phyloP scores from a whole-genome alignment of 2,113 vertebrate species.

The Solea senegalensis region DNA sequence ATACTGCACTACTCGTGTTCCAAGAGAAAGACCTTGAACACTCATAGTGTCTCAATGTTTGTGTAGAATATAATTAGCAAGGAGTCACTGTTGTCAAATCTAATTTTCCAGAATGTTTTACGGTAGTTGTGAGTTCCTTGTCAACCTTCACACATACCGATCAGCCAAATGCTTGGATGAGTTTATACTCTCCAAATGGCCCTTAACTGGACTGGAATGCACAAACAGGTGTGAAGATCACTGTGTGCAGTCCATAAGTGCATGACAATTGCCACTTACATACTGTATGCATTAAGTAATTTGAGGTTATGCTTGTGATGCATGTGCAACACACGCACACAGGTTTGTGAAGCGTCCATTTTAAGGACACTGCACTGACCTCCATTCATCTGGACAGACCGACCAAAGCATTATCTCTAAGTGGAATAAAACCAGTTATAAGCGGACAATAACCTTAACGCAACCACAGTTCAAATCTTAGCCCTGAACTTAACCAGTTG shows the following conservation, averaged over 20 bases:
- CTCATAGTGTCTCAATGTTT: neutral
- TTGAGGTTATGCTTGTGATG: conserved; percentile 4
- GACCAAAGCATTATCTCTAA: no score
- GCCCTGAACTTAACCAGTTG: no score
- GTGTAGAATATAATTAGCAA: neutral
- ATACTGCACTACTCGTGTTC: neutral
- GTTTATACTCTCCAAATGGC: conserved; percentile 28
- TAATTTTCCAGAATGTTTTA: conserved; percentile 10
- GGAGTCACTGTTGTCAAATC: conserved; percentile 14
- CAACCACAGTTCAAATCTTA: no score
- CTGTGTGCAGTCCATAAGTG: neutral
- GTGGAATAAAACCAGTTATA: no score
- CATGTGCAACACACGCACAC: neutral
- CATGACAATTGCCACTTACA: neutral
- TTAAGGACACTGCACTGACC: no score
- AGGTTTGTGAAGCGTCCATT: no score
- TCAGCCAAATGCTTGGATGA: conserved; percentile 4
- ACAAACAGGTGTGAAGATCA: conserved; percentile 22
- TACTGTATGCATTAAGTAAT: neutral
- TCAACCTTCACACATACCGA: conserved; percentile 26
- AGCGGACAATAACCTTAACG: no score
- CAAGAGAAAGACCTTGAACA: conserved; percentile 5
- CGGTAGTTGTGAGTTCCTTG: conserved; percentile 7
- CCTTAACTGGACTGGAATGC: conserved; percentile 1
- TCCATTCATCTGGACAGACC: no score